Percentiles rank a stretch among this genome's conserved stretches.
Conservation (phyloP, 2,797 vertebrate genomes). For the Holocentrus rufus region DNA sequence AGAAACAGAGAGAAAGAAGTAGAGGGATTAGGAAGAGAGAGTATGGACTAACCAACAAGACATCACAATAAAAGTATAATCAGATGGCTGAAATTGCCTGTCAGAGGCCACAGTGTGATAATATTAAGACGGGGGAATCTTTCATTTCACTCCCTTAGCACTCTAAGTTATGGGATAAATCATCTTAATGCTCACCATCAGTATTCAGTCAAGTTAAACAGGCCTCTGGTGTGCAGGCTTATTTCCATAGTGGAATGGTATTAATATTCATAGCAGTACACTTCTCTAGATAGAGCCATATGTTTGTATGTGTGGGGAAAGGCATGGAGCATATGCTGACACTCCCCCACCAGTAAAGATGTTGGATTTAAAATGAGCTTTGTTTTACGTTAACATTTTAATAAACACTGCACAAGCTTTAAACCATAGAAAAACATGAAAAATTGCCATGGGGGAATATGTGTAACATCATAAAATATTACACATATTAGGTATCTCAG, state of each 20-base stretch:
- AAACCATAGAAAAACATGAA: constrained; percentile 1
- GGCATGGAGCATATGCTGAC: constrained; percentile 56
- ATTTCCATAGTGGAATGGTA: constrained; percentile 51
- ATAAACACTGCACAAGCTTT: constrained; percentile 39
- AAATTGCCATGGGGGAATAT: neutral
- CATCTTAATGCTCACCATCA: constrained; percentile 63
- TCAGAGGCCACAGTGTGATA: constrained; percentile 51
- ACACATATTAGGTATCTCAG: neutral
- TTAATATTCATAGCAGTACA: constrained; percentile 72
- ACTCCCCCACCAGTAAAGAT: constrained; percentile 43
- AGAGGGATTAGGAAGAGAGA: constrained; percentile 21
- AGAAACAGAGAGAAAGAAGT: constrained; percentile 35
- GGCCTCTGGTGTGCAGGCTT: constrained; percentile 44
- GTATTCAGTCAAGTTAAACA: constrained; percentile 63
- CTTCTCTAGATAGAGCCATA: constrained; percentile 61
- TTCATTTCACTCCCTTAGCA: constrained; percentile 59
- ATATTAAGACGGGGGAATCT: constrained; percentile 44
- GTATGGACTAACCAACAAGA: constrained; percentile 47
- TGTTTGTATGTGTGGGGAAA: constrained; percentile 60
- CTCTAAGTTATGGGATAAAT: constrained; percentile 54
- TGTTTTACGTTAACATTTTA: neutral
- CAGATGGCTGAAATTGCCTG: constrained; percentile 61
- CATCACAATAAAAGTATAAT: constrained; percentile 62
- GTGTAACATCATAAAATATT: too few species aligned
- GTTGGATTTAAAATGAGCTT: constrained; percentile 24